Conservation (phyloP, 2,888 invertebrate species). For the Poecilobothrus nobilitatus region DNA sequence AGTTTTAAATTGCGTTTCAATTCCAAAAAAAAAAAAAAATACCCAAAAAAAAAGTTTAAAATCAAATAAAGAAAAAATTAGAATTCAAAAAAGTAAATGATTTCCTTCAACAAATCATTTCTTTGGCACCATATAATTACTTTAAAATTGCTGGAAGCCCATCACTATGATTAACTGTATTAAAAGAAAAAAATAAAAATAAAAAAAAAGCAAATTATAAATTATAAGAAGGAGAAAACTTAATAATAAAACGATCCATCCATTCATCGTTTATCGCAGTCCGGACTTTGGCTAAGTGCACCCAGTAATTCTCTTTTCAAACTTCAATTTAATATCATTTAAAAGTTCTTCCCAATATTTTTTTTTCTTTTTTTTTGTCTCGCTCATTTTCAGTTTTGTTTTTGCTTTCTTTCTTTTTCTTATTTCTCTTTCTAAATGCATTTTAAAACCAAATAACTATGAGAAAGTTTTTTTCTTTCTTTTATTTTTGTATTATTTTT, state of each 20-base stretch:
- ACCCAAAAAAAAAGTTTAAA: no score
- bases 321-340: background rate
- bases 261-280: background rate
- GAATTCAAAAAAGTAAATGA: background rate
- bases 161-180: background rate
- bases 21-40: no score
- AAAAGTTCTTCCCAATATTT: background rate
- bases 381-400: no score
- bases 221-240: background rate
- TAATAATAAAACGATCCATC: background rate
- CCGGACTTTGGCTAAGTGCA: background rate
- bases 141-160: background rate
- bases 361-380: background rate
- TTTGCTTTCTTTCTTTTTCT: no score
- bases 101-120: conserved; percentile 6
- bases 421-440: background rate
- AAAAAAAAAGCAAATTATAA: background rate
- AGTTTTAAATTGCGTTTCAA: no score
- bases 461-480: background rate
- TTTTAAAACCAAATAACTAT: background rate
- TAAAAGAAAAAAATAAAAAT: background rate
- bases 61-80: background rate
- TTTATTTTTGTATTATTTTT: background rate
- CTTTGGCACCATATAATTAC: conserved; percentile 4
- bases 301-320: background rate